Evolutionary conservation across 2,888 invertebrate genomes (phyloP), one percentile per base, ranked within the genome.

Genomic region (Drosophila demipolita): DNA sequence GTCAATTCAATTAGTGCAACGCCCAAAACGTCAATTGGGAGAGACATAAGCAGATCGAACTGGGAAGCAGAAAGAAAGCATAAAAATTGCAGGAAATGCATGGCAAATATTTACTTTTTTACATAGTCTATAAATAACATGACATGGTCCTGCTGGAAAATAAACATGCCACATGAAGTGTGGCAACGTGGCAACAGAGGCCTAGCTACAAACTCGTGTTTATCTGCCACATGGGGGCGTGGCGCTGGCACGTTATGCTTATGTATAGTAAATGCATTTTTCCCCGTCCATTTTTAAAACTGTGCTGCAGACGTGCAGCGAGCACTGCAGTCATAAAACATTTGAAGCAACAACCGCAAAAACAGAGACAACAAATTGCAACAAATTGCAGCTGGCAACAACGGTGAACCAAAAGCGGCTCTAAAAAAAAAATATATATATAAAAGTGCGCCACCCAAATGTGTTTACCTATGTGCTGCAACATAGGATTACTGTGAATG

Each of bases 251-350:
- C 70, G 72, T 74, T 78, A 87, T 85, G 76, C 82, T 89, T 84
- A 75, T 81, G 89, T 76, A 79, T 87, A 87, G 87, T 77, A 87
- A 85, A 89, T 85, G 89, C 87, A 87, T 73, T 81, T 75, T 59
- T 61, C 69, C 57, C 53, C 67, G 42, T 54, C 17, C 26, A 54
- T 38, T 38, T 17, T 53, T 66, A 36, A 38, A 69, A 75, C 55
- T 62, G 35, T 35, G 40, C 45, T 33, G 48, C 29, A 60, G 59
- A 58, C 58, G 57, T n/a, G 57, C 55, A 42, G 32, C 55, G 54
- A 73, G 77, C 80, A 77, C 59, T 87, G 80, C 83, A 79, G 84
- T 75, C 84, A 76, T 84, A 84, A 89, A 89, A 76, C 82, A 85
- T 81, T 76, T 73, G 74, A 70, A 58, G 70, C 84, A 87, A 68